Base-by-base conservation (phyloP, 2,888 invertebrate species). In the Asteroscopus sphinx region DNA sequence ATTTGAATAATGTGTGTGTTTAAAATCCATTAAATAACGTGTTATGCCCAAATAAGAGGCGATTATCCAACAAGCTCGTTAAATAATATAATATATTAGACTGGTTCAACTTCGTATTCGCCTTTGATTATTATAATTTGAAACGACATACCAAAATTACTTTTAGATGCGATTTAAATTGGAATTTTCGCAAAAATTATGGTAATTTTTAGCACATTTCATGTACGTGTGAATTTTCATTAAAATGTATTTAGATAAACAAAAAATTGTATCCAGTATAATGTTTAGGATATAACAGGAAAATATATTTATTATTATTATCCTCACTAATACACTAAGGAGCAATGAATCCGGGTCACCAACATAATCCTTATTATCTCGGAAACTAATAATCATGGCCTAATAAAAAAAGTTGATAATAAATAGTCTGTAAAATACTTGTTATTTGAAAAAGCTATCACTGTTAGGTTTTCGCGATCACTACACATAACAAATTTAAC, bases 21-120 rank as follows among this genome's bases (percentile, higher is more conserved):
- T 70, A 75, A 73, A 73, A 72, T 58, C 66, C 66, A 73, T 74
- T 79, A 76, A 80, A 72, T 74, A 76, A 79, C 79, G 65, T 74
- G 70, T 73, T 73, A 64, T 77, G 65, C 62, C 73, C 72, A 81
- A 79, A 81, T 75, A 80, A 66, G 68, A 59, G 54, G 41, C 58
- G 71, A 73, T 76, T 79, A 75, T 68, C 52, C 51, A 71, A 67
- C 76, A 51, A 70, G 69, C 58, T 76, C 53, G 65, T 79, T 73
- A 68, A 66, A 71, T 52, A 35, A 60, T 64, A 71, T 63, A 63
- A 70, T 70, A 59, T 65, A 67, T 68, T 61, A 73, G 59, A 70
- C 72, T 63, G 57, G 67, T 63, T 42, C 58, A 28, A 68, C 42
- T 65, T 62, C 13, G 49, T 56, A 60, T 56, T 61, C 62, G 61